Conservation (phyloP, 1,140 invertebrate genomes). For the Drosophila sturtevanti region DNA sequence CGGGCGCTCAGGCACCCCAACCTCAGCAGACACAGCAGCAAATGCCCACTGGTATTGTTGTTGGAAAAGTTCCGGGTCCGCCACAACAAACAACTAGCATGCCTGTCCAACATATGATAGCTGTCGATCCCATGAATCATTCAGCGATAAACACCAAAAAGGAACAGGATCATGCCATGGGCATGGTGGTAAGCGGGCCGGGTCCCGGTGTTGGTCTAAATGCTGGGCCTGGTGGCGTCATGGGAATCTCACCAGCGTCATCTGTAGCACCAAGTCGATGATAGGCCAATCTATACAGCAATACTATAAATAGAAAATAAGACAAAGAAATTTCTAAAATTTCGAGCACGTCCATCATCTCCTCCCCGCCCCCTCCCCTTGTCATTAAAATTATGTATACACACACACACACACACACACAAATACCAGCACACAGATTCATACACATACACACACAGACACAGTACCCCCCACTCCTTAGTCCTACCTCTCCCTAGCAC, state of each 20-base stretch:
- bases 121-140: constrained; percentile 60
- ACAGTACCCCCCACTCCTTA: constrained; percentile 14
- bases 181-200: constrained; percentile 53
- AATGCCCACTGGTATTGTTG: constrained; percentile 31
- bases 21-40: constrained; percentile 30
- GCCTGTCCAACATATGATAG: constrained; percentile 70
- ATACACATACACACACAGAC: background rate
- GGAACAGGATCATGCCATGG: constrained; percentile 53
- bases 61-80: constrained; percentile 35
- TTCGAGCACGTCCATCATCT: constrained; percentile 43
- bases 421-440: constrained; percentile 4
- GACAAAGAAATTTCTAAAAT: constrained; percentile 57
- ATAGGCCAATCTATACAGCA: constrained; percentile 46
- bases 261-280: constrained; percentile 73
- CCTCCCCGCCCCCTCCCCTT: constrained; percentile 15
- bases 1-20: constrained; percentile 28
- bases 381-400: constrained; percentile 23
- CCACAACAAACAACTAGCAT: constrained; percentile 49
- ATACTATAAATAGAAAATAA: constrained; percentile 40
- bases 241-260: constrained; percentile 61
- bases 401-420: background rate
- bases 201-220: constrained; percentile 40
- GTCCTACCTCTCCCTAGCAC: constrained; percentile 29
- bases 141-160: constrained; percentile 54
- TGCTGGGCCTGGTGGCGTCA: constrained; percentile 54